A percentile compares a stretch with the other conserved stretches of the same genome.
These are phyloP conservation scores for Mustela nigripes DNA, from an alignment of 2,113 vertebrate genomes.

Conservation along the genomic window DNA sequence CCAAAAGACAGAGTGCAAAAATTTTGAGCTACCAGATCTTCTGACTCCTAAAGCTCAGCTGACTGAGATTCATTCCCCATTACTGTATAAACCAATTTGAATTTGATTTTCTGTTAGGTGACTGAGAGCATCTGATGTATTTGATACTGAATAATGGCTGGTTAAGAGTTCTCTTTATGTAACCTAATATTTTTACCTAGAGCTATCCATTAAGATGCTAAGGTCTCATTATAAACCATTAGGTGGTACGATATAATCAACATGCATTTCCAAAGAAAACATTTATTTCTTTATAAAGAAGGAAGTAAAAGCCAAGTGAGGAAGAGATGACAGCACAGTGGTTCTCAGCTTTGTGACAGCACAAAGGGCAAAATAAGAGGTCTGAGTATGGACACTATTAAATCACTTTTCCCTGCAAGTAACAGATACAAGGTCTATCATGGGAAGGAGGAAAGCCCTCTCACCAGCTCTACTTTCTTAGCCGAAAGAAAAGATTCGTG, in stretches of 20 bases:
- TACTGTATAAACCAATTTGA: slow-evolving; percentile 46
- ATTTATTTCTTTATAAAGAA: not conserved
- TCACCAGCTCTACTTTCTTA: slow-evolving; percentile 38
- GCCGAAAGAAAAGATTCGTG: not conserved
- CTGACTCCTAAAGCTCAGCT: not conserved
- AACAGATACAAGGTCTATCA: not conserved
- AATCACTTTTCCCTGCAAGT: not conserved
- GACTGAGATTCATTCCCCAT: not conserved
- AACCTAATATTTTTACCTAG: slow-evolving; percentile 42
- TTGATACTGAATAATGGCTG: not conserved
- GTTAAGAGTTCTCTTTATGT: slow-evolving; percentile 23
- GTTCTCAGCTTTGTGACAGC: not conserved
- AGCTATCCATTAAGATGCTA: not conserved
- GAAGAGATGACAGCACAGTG: not conserved
- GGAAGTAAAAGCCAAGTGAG: not conserved
- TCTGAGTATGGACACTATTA: not conserved
- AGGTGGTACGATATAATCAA: not conserved
- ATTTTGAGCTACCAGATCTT: slow-evolving; percentile 16
- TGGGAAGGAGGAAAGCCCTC: not conserved
- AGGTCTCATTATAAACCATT: not conserved
- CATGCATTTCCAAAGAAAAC: not conserved
- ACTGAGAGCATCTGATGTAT: slow-evolving; percentile 13
- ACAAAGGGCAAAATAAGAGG: not conserved
- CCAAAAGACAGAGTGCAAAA: not conserved
- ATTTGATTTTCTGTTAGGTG: not conserved